Percentiles rank a stretch among this genome's conserved stretches.
These are phyloP conservation scores for Hybognathus amarus DNA, from an alignment of 2,797 vertebrate species.

Conservation along the genomic window DNA sequence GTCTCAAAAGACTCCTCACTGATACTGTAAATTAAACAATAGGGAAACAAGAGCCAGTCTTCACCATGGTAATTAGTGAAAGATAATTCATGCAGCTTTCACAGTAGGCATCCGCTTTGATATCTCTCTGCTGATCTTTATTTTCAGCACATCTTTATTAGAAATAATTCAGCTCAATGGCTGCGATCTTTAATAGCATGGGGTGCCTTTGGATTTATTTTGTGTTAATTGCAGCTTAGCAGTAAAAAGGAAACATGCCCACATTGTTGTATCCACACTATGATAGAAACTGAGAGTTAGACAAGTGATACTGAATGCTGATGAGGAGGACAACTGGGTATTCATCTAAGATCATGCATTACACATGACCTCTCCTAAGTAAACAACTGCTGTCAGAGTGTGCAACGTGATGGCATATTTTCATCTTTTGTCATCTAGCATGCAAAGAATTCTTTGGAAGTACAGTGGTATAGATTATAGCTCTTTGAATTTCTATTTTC, in stretches of 20 bases:
- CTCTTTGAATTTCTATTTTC: slow-evolving; percentile 32
- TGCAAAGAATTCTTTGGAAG: slow-evolving; percentile 20
- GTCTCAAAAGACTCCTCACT: slow-evolving; percentile 47
- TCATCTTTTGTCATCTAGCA: slow-evolving; percentile 19
- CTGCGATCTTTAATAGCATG: background rate
- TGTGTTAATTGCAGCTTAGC: slow-evolving; percentile 41
- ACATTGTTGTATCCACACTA: slow-evolving; percentile 14
- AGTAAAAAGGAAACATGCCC: background rate
- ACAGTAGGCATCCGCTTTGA: slow-evolving; percentile 51
- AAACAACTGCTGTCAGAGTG: slow-evolving; percentile 39
- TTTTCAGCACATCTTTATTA: slow-evolving; percentile 50
- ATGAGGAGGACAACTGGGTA: slow-evolving; percentile 18
- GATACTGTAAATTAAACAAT: slow-evolving; percentile 61
- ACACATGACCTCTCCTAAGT: slow-evolving; percentile 12
- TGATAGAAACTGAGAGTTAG: slow-evolving; percentile 7
- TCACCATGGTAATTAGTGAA: slow-evolving; percentile 56
- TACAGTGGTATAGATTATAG: slow-evolving; percentile 1
- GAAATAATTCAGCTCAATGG: slow-evolving; percentile 30
- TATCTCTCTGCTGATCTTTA: slow-evolving; percentile 32
- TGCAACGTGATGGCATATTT: slow-evolving; percentile 35
- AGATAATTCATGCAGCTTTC: slow-evolving; percentile 48
- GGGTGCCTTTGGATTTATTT: slow-evolving; percentile 28
- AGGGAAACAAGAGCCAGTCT: slow-evolving; percentile 50
- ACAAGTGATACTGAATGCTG: slow-evolving; percentile 16
- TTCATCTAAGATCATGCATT: slow-evolving; percentile 20